Evolutionary conservation across 2,797 vertebrate species (phyloP).

Genomic region (Artibeus lituratus): DNA sequence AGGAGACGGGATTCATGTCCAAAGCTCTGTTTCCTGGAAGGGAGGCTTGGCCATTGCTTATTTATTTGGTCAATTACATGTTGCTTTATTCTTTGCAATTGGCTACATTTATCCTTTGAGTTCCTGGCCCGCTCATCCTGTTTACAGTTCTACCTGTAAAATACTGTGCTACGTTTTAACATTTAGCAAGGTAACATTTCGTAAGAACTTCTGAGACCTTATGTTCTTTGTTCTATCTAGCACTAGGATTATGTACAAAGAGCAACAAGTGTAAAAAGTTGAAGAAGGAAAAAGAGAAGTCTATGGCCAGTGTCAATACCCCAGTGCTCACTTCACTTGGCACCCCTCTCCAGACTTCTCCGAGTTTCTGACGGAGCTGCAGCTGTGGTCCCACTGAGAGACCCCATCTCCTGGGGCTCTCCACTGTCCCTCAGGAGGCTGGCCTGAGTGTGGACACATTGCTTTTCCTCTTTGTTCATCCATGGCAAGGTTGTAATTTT

Average conservation of each 20-base stretch:
- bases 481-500: conserved; percentile 48
- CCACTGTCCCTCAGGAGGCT: conserved; percentile 25
- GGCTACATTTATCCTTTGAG: background rate
- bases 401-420: background rate
- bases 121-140: background rate
- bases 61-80: background rate
- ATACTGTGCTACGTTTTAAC: background rate
- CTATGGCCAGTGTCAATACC: too few species aligned
- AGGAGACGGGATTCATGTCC: background rate
- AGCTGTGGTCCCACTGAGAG: rapidly evolving
- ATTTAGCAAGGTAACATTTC: background rate
- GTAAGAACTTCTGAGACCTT: background rate
- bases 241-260: background rate
- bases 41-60: background rate
- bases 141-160: background rate
- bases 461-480: conserved; percentile 66
- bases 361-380: background rate
- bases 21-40: background rate
- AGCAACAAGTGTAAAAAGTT: background rate
- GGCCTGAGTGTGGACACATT: conserved; percentile 43
- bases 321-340: background rate
- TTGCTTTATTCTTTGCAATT: background rate
- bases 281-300: background rate
- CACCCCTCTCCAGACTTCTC: background rate
- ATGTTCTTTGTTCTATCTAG: background rate